Percentiles rank a stretch among this genome's conserved stretches.
Evolutionary conservation across 1,140 invertebrate genomes (phyloP).

Genomic region (Drosophila baimaii): DNA sequence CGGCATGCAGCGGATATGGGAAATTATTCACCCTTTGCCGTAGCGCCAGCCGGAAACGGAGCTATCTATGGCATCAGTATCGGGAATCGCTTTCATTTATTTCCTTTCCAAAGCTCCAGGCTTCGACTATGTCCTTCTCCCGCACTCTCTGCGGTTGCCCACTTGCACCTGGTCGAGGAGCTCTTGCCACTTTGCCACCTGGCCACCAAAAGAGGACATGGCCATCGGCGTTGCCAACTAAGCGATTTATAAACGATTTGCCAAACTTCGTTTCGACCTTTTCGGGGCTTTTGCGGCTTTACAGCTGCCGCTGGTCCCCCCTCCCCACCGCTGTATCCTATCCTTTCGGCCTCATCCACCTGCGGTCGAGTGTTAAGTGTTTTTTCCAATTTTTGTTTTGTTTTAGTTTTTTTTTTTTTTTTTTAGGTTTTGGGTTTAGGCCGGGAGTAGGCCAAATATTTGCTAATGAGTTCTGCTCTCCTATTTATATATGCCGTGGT

Average conservation of each 20-base stretch:
- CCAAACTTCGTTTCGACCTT: slow-evolving; percentile 69
- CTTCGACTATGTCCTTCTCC: neutral
- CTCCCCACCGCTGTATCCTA: slow-evolving; percentile 8
- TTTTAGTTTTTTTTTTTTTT: slow-evolving; percentile 22
- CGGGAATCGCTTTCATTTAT: slow-evolving; percentile 41
- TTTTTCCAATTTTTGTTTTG: slow-evolving; percentile 51
- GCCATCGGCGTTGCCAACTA: slow-evolving; percentile 54
- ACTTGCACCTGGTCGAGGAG: slow-evolving; percentile 24
- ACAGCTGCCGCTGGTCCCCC: slow-evolving; percentile 16
- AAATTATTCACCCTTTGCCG: slow-evolving; percentile 76
- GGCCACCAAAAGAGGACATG: slow-evolving; percentile 23
- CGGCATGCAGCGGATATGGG: slow-evolving; percentile 74
- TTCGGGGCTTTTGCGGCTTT: slow-evolving; percentile 58
- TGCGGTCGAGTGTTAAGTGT: slow-evolving; percentile 73
- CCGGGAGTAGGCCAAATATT: slow-evolving; percentile 65
- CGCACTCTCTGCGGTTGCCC: slow-evolving; percentile 39
- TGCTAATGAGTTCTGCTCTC: slow-evolving; percentile 76
- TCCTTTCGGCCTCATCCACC: slow-evolving; percentile 29
- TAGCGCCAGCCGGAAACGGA: slow-evolving; percentile 35
- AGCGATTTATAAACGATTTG: slow-evolving; percentile 81
- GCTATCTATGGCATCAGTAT: slow-evolving; percentile 43
- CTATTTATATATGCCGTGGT: slow-evolving; percentile 52
- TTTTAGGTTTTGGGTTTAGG: slow-evolving; percentile 22
- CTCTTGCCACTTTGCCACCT: slow-evolving; percentile 28
- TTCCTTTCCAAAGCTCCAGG: neutral